Conservation (phyloP, 2,797 vertebrate genomes). For the Pterois miles region DNA sequence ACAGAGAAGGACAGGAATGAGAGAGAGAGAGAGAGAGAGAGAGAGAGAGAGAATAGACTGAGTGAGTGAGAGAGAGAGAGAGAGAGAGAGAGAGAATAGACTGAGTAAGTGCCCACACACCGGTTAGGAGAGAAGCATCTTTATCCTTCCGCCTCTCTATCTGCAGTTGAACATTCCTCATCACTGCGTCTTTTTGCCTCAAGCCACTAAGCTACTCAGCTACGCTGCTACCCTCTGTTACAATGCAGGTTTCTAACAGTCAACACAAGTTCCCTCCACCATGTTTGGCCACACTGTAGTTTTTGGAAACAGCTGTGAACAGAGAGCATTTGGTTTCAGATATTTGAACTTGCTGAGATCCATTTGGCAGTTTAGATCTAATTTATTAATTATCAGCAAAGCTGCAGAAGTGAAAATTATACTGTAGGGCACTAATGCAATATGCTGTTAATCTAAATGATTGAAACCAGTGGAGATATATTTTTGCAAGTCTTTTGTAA, state of each 20-base stretch:
- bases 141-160: neutral
- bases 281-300: neutral
- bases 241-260: neutral
- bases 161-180: neutral
- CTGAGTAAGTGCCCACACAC: neutral
- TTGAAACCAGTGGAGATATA: conserved; percentile 51
- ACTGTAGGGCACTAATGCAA: neutral
- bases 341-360: conserved; percentile 15
- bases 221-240: neutral
- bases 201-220: neutral
- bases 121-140: conserved; percentile 19
- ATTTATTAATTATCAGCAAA: conserved; percentile 28
- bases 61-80: neutral
- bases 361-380: conserved; percentile 4
- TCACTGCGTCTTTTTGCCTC: neutral
- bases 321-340: conserved; percentile 20
- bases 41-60: neutral
- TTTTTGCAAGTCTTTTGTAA: conserved; percentile 52
- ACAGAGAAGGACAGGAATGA: neutral
- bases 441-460: conserved; percentile 29
- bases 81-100: neutral
- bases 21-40: neutral
- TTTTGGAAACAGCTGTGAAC: conserved; percentile 14
- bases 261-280: neutral
- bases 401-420: conserved; percentile 12